Evolutionary conservation across 2,797 vertebrate genomes (phyloP), one percentile per base, ranked within the genome.

Genomic region (Clamator glandarius): DNA sequence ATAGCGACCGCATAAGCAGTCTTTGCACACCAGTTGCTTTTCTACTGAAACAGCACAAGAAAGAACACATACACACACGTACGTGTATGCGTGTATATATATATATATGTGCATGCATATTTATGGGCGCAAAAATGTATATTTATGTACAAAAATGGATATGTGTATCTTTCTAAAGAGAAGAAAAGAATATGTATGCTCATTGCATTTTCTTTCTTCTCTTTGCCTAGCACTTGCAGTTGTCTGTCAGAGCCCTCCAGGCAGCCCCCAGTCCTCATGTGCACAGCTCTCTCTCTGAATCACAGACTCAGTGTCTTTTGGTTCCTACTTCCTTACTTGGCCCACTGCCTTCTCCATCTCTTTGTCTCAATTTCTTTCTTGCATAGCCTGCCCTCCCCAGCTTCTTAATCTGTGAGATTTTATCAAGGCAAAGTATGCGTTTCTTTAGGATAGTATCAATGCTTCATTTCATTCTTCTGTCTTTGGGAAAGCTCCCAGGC

Each of bases 391-490:
- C 28, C 73, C 73, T 90, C 55, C 42, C 66, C 50, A 78, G 79
- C 26, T 84, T 93, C 85, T 91, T 90, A 92, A 84, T 94, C 69
- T 80, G 13, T 64, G 85, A 91, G 92, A 96, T 93, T 93, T 96
- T 93, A 95, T 96, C 91, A 57, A 54, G 64, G 64, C 68, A 80
- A 96, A 94, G 39, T 93, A 92, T 94, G 93, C 0, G 7, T 52
- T 85, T 93, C 92, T 95, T 82, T 91, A 58, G 85, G 79, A 86
- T 78, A 2, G 1, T 90, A 95, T 95, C 79, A 96, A 86, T 92
- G 91, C 91, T 88, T 84, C 46, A 17, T 96, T 96, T 94, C 52
- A 72, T 89, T 81, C 61, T 84, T 93, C 69, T 86, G 76, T 66
- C 80, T 84, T 62, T 86, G 90, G 85, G 79, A 96, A 92, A 92